Evolutionary conservation across 2,888 invertebrate species (phyloP), one percentile per base, ranked within the genome.

Genomic region (Agrotis ipsilon): DNA sequence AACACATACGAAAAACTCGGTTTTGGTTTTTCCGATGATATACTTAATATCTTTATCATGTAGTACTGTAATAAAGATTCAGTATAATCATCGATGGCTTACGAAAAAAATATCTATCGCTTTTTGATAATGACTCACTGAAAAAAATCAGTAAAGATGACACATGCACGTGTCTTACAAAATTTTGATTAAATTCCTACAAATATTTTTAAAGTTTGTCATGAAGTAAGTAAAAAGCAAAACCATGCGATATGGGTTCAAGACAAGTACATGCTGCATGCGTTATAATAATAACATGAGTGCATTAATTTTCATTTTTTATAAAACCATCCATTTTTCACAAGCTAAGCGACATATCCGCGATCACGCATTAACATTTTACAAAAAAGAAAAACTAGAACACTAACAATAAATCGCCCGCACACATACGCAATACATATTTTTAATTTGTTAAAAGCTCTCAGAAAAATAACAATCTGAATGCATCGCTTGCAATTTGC

Each of bases 371-470:
- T 70, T 68, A 68, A 52, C 64, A 65, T 68, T 61, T 70, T 68
- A 61, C 55, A 73, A 74, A 72, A 75, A 78, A 81, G 70, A 72
- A 55, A 52, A 24, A 54, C 18, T 32, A 48, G 13, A 54, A 39
- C 52, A n/a, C 57, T 57, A 21, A 68, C 68, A 61, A 78, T 82
- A 81, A 83, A 82, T 83, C 73, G 68, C 66, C 63, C 73, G n/a
- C 69, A 70, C 78, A 72, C 74, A 70, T 74, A 79, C 79, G 74
- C 79, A 82, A 78, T 68, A 65, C 64, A 87, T 89, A 89, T 92
- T 94, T 94, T 94, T 94, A 94, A 95, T 95, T 94, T 94, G 92
- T 94, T 94, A 95, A 95, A 95, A 95, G 94, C 95, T 88, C 87
- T 88, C 88, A 88, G 92, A 94, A 94, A 95, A 95, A 94, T 92